A percentile compares a stretch with the other conserved stretches of the same genome.
Evolutionary conservation across 2,888 invertebrate species (phyloP).

Genomic region (Agonopterix heracliana): DNA sequence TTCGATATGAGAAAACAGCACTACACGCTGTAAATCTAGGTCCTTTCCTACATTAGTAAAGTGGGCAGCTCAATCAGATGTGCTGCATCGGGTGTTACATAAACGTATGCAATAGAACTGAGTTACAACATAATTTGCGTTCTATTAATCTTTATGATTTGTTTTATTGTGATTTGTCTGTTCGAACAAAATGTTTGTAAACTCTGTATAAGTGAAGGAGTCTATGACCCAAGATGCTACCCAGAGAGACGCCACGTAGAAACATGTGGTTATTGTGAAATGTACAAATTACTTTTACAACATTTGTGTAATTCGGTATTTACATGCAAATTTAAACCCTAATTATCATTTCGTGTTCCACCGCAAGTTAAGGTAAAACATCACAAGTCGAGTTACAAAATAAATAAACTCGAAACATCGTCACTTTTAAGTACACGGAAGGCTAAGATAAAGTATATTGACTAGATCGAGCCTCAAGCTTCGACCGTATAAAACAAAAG

Average conservation of each 20-base stretch:
- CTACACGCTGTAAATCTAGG: slow-evolving; percentile 7
- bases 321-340: background rate
- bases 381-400: too few species aligned
- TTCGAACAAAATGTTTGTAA: too few species aligned
- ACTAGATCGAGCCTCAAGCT: too few species aligned
- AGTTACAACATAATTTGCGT: slow-evolving; percentile 14
- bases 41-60: slow-evolving; percentile 9
- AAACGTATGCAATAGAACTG: slow-evolving; percentile 16
- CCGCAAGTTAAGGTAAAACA: background rate
- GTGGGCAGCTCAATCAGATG: slow-evolving; percentile 18
- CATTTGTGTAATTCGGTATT: background rate
- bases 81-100: slow-evolving; percentile 20
- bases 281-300: background rate
- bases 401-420: too few species aligned
- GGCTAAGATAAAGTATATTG: too few species aligned
- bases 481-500: too few species aligned
- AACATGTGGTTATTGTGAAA: background rate
- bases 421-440: too few species aligned
- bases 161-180: background rate
- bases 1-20: slow-evolving; percentile 5
- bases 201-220: too few species aligned
- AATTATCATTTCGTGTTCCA: background rate
- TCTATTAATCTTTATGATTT: slow-evolving; percentile 10
- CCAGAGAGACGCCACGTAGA: background rate
- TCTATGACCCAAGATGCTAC: too few species aligned